These are phyloP conservation scores for Kryptolebias marmoratus DNA, from an alignment of 2,113 vertebrate genomes.

Conservation along the genomic window DNA sequence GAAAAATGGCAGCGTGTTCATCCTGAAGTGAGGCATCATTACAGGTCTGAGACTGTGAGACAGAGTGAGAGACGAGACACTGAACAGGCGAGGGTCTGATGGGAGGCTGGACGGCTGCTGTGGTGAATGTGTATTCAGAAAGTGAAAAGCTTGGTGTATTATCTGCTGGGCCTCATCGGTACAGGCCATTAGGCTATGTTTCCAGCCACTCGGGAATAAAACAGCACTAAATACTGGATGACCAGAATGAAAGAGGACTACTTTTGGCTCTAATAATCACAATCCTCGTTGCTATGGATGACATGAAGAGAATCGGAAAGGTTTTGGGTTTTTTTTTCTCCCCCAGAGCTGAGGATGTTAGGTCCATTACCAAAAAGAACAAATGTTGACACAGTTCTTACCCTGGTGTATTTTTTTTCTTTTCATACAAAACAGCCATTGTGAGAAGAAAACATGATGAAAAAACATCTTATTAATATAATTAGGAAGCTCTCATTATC, in stretches of 20 bases:
- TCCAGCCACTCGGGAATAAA: conserved; percentile 42
- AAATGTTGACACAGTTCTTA: conserved; percentile 1
- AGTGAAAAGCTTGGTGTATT: conserved; percentile 28
- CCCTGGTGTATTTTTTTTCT: background rate
- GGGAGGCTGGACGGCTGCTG: background rate
- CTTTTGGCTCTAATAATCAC: conserved; percentile 1
- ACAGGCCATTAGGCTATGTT: conserved; percentile 46
- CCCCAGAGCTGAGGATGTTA: conserved; percentile 3
- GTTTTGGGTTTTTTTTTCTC: background rate
- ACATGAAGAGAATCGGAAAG: conserved; percentile 1
- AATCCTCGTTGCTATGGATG: background rate
- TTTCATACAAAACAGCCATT: background rate
- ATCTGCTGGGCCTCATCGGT: conserved; percentile 32
- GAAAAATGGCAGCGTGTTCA: conserved; percentile 64
- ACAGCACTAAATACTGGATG: conserved; percentile 22
- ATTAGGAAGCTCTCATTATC: background rate
- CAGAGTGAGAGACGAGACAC: conserved; percentile 47
- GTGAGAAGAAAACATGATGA: background rate
- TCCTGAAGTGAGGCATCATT: conserved; percentile 62
- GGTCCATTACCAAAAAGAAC: conserved; percentile 9
- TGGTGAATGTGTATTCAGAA: conserved; percentile 56
- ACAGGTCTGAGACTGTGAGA: conserved; percentile 46
- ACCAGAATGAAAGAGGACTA: conserved; percentile 12
- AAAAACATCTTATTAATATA: background rate
- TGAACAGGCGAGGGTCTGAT: conserved; percentile 18